Conservation (phyloP, 2,888 invertebrate genomes). For the Pseudococcus viburni region DNA sequence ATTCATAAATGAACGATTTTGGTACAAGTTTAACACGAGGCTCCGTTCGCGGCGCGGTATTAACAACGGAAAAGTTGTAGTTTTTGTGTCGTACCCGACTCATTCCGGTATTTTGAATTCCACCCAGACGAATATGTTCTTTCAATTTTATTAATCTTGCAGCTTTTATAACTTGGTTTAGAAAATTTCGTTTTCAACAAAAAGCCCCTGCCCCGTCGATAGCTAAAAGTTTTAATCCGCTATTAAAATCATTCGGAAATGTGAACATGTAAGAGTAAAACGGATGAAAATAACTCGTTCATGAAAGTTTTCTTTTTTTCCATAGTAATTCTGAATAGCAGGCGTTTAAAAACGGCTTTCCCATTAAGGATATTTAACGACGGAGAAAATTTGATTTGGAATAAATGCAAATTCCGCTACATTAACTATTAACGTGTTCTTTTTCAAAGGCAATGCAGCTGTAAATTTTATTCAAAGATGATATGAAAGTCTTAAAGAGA, state of each 20-base stretch:
- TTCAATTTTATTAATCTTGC: constrained; percentile 56
- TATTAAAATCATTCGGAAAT: constrained; percentile 55
- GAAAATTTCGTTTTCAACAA: constrained; percentile 44
- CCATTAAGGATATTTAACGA: constrained; percentile 50
- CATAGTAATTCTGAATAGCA: constrained; percentile 48
- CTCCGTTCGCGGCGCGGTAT: neutral
- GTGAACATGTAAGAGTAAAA: constrained; percentile 54
- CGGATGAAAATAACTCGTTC: constrained; percentile 54
- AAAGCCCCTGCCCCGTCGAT: constrained; percentile 35
- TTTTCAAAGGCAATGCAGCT: constrained; percentile 44
- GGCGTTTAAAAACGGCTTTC: constrained; percentile 46
- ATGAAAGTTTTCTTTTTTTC: constrained; percentile 56
- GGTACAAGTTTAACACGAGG: neutral
- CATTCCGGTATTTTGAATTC: constrained; percentile 31
- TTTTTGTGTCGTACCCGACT: constrained; percentile 33
- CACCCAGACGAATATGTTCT: constrained; percentile 32
- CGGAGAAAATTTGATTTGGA: constrained; percentile 54
- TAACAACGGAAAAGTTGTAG: constrained; percentile 32
- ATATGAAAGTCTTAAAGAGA: constrained; percentile 33
- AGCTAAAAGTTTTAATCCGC: constrained; percentile 51
- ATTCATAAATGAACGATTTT: neutral
- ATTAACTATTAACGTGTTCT: constrained; percentile 48
- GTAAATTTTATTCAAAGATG: constrained; percentile 46
- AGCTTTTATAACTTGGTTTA: constrained; percentile 44
- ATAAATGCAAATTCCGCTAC: constrained; percentile 52